These are phyloP conservation scores for Campoplex capitator DNA, from an alignment of 2,888 invertebrate genomes.

Conservation along the genomic window DNA sequence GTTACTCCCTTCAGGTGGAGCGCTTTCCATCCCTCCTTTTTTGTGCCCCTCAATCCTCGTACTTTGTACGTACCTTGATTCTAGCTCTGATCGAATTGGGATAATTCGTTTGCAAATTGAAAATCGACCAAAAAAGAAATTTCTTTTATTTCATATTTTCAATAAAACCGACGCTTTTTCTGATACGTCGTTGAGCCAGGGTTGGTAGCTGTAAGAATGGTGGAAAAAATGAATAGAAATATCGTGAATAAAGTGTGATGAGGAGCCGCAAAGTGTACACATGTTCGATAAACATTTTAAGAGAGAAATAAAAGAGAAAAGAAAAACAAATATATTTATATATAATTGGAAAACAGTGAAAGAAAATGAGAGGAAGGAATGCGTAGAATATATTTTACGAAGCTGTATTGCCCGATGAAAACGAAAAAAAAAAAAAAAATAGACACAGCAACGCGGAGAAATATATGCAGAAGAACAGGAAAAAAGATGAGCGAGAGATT, in stretches of 20 bases:
- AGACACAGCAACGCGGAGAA: not conserved
- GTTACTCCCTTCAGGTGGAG: slow-evolving; percentile 1
- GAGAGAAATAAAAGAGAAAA: not conserved
- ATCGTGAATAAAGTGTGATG: not conserved
- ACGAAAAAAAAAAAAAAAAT: not conserved
- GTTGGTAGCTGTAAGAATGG: not conserved
- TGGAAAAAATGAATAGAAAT: not conserved
- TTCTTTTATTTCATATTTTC: not conserved
- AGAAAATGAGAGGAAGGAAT: not conserved
- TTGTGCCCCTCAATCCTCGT: not conserved
- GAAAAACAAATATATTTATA: not conserved
- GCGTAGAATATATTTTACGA: slow-evolving; percentile 18
- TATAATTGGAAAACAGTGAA: not conserved
- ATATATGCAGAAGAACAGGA: slow-evolving; percentile 36
- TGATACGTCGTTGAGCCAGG: no score
- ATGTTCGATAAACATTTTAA: not conserved
- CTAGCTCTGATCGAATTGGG: not conserved
- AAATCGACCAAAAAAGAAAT: not conserved
- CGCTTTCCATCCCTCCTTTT: not conserved
- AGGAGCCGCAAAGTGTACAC: not conserved
- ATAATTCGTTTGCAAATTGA: not conserved
- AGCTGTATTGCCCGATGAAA: not conserved
- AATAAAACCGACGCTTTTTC: not conserved
- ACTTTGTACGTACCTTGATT: slow-evolving; percentile 24
- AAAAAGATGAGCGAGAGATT: slow-evolving; percentile 33